Conservation (phyloP, 2,797 vertebrate genomes). For the Apogon hyalosoma region DNA sequence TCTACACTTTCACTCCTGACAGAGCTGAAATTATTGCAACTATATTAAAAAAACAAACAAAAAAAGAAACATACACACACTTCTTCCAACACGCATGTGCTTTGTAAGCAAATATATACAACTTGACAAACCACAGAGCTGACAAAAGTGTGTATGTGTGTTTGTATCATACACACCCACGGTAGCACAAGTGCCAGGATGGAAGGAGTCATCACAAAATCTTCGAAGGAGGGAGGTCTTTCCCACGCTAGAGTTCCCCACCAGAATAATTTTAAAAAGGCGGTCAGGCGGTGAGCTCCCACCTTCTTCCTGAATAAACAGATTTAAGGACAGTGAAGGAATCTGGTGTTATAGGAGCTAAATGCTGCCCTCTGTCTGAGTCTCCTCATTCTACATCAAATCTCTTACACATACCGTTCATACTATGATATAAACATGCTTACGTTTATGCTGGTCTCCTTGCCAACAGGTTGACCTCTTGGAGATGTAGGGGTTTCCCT, state of each 20-base stretch:
- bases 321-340: background rate
- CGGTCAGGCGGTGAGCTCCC: conserved; percentile 81
- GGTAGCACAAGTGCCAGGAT: conserved; percentile 88
- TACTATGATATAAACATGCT: conserved; percentile 42
- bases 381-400: background rate
- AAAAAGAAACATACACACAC: no score
- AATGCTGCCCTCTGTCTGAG: no score
- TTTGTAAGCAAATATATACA: background rate
- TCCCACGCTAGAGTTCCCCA: conserved; percentile 93
- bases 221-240: conserved; percentile 92
- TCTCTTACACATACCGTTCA: background rate
- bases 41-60: no score
- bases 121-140: conserved; percentile 21
- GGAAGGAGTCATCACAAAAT: conserved; percentile 89
- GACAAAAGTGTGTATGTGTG: background rate
- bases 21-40: background rate
- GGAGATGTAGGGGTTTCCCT: conserved; percentile 74
- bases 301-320: conserved; percentile 84
- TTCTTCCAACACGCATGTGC: background rate
- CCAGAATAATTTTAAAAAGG: conserved; percentile 93
- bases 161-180: conserved; percentile 83
- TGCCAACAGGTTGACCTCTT: conserved; percentile 89
- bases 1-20: background rate
- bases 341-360: background rate
- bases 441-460: conserved; percentile 87